These are phyloP conservation scores for Bombus impatiens DNA, from an alignment of 1,140 invertebrate species.

Conservation along the genomic window DNA sequence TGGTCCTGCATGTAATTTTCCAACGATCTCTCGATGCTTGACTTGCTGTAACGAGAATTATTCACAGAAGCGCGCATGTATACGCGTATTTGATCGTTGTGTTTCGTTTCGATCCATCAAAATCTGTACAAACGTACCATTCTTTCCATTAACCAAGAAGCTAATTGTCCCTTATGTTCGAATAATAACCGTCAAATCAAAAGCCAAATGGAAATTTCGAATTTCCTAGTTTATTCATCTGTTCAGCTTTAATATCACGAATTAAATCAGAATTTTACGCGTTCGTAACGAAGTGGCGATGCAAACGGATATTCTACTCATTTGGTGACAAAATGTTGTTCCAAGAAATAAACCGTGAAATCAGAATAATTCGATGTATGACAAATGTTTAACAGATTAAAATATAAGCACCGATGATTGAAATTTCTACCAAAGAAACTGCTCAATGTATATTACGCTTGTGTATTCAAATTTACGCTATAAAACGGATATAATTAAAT, in stretches of 20 bases:
- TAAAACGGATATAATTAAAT: no score
- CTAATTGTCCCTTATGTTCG: not conserved
- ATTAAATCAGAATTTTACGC: not conserved
- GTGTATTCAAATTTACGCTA: no score
- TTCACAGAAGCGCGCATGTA: not conserved
- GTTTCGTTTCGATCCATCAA: not conserved
- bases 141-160: not conserved
- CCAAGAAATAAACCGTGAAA: not conserved
- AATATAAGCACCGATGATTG: not conserved
- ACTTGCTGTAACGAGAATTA: not conserved
- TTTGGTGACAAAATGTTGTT: no score
- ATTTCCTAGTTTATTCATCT: not conserved
- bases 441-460: no score
- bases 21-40: not conserved
- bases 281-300: not conserved
- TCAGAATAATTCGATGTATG: not conserved
- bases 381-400: not conserved
- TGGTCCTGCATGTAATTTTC: conserved; percentile 1
- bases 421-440: not conserved
- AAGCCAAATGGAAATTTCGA: not conserved
- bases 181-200: not conserved
- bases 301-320: not conserved
- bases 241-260: not conserved
- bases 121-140: not conserved
- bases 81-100: no score